phyloP scores from a whole-genome alignment of 1,140 invertebrate genomes.

The Heliothis subflexa region DNA sequence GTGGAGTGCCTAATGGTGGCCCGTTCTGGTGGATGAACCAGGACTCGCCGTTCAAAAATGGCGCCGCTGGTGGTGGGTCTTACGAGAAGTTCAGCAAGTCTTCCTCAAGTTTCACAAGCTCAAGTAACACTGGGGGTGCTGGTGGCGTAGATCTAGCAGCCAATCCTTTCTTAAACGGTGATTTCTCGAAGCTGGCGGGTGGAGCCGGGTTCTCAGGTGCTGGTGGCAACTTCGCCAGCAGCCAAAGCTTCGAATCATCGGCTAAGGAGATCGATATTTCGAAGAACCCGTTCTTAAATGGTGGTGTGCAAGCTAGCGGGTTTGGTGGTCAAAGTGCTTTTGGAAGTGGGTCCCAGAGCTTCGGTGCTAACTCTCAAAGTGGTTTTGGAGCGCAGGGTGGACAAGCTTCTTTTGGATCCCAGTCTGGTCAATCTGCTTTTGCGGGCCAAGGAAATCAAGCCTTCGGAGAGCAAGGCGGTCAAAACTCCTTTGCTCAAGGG shows the following conservation, averaged over 20 bases:
- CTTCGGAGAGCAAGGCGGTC: not conserved
- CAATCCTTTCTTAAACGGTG: constrained; percentile 81
- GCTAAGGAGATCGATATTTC: constrained; percentile 64
- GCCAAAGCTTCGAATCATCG: constrained; percentile 64
- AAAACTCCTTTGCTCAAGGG: not conserved
- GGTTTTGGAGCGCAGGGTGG: constrained; percentile 28
- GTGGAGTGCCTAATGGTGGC: constrained; percentile 59
- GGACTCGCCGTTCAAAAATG: constrained; percentile 85
- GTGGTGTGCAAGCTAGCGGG: constrained; percentile 33
- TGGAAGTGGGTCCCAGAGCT: constrained; percentile 51
- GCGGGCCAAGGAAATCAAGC: not conserved
- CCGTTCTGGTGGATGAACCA: constrained; percentile 86
- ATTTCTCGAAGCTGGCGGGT: constrained; percentile 64
- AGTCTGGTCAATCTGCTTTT: constrained; percentile 17
- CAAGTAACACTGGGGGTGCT: constrained; percentile 46
- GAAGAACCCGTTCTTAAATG: constrained; percentile 63
- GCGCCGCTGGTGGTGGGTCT: constrained; percentile 43
- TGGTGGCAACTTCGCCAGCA: constrained; percentile 13
- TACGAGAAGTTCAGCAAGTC: constrained; percentile 75
- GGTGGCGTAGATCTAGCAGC: constrained; percentile 65
- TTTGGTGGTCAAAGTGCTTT: constrained; percentile 52
- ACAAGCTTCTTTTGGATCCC: constrained; percentile 40
- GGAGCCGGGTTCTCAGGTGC: constrained; percentile 55
- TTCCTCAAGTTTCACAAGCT: constrained; percentile 62
- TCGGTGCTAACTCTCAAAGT: constrained; percentile 47